These are phyloP conservation scores for Oxytorus armatus DNA, from an alignment of 2,888 invertebrate species.

Conservation along the genomic window DNA sequence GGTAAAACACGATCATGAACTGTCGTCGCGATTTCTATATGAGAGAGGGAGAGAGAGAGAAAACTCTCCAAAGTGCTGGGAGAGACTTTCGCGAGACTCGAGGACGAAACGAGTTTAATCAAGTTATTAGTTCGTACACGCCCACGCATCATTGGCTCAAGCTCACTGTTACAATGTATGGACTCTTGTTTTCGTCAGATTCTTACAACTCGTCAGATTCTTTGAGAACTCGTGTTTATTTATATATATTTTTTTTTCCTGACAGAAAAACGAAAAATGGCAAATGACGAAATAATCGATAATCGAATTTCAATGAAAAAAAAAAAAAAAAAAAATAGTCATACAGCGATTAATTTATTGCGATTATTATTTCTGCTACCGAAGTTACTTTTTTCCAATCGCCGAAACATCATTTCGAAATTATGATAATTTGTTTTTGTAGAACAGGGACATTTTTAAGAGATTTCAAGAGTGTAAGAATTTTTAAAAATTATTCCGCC, in stretches of 20 bases:
- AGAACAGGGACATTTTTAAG: no score
- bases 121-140: conserved; percentile 76
- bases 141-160: conserved; percentile 73
- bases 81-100: conserved; percentile 64
- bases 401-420: no score
- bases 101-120: conserved; percentile 77
- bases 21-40: conserved; percentile 17
- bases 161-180: conserved; percentile 10
- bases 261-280: no score
- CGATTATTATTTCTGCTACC: no score
- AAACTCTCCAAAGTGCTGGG: conserved; percentile 14
- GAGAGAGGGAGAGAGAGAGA: no score
- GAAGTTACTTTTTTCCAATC: no score
- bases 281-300: no score
- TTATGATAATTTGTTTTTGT: no score
- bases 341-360: no score
- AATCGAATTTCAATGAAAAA: not conserved
- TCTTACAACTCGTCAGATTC: conserved; percentile 14
- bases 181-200: conserved; percentile 36
- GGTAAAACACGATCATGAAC: conserved; percentile 31
- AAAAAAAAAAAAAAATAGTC: no score
- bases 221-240: not conserved
- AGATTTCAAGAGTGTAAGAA: no score
- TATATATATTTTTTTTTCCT: not conserved
- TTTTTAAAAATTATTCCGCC: no score